Conservation (phyloP, 2,113 vertebrate species). For the Hemibagrus wyckioides region DNA sequence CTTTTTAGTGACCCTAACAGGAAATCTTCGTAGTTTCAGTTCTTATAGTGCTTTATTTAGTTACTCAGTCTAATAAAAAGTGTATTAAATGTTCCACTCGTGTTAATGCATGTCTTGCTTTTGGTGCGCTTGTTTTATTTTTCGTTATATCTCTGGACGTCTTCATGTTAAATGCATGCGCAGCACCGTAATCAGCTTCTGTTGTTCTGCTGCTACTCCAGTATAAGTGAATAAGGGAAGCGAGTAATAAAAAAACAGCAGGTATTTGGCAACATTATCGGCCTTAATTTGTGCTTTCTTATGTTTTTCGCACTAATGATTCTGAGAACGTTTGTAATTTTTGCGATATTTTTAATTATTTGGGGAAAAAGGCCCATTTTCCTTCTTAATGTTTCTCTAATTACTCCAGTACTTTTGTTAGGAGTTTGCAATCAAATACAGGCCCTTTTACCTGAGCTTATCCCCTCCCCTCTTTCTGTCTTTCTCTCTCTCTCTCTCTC, state of each 20-base stretch:
- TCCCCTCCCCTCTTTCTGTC: neutral
- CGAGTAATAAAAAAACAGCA: neutral
- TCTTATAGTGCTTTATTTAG: neutral
- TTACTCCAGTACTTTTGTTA: neutral
- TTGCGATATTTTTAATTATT: neutral
- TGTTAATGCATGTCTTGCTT: neutral
- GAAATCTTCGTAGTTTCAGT: neutral
- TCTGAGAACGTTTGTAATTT: neutral
- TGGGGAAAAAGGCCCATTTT: neutral
- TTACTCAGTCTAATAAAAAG: neutral
- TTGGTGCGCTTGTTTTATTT: neutral
- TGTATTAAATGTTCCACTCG: neutral
- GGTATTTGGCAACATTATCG: neutral
- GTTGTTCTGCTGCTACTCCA: neutral
- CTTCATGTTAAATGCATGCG: neutral
- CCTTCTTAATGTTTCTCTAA: neutral
- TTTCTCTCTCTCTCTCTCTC: neutral
- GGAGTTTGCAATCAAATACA: neutral
- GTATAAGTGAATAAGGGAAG: neutral
- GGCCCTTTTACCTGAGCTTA: neutral
- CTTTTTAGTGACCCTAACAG: neutral
- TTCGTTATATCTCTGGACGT: neutral
- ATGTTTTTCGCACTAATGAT: neutral
- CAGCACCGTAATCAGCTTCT: neutral
- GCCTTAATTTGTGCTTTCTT: neutral